These are phyloP conservation scores for Cerastis leucographa DNA, from an alignment of 2,888 invertebrate species.

Conservation along the genomic window DNA sequence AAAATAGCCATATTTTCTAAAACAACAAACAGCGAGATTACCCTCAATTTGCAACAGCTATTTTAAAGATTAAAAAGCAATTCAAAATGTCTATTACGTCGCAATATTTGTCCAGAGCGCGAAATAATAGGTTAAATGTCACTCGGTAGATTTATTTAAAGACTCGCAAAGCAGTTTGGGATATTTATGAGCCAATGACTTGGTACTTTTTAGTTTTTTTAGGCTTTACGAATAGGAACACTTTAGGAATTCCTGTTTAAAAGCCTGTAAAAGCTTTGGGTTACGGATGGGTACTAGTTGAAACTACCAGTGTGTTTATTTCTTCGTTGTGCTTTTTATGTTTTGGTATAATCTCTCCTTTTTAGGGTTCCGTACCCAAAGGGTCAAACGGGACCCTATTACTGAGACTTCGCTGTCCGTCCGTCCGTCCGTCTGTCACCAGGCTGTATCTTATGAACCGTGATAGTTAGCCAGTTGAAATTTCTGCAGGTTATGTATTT, in stretches of 20 bases:
- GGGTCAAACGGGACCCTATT: no score
- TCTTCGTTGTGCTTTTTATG: neutral
- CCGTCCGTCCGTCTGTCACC: no score
- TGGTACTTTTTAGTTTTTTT: slow-evolving; percentile 45
- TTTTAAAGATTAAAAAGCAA: slow-evolving; percentile 66
- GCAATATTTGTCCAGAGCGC: slow-evolving; percentile 51
- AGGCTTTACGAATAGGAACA: slow-evolving; percentile 1
- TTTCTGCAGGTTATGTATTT: no score
- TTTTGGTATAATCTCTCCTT: neutral
- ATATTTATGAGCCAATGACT: slow-evolving; percentile 52
- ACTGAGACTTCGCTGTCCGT: no score
- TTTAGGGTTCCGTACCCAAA: no score
- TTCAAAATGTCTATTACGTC: slow-evolving; percentile 45
- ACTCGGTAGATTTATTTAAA: slow-evolving; percentile 60
- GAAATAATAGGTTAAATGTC: slow-evolving; percentile 46
- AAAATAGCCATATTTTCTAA: neutral
- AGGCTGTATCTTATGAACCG: no score
- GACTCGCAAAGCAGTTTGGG: slow-evolving; percentile 54
- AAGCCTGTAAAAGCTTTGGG: neutral
- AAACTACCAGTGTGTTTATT: neutral
- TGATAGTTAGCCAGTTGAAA: no score
- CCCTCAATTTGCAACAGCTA: slow-evolving; percentile 45
- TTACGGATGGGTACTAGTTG: neutral
- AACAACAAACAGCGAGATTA: slow-evolving; percentile 12
- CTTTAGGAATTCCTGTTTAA: slow-evolving; percentile 7